These are phyloP conservation scores for Eurystomus gularis DNA, from an alignment of 2,113 vertebrate species.

Conservation along the genomic window DNA sequence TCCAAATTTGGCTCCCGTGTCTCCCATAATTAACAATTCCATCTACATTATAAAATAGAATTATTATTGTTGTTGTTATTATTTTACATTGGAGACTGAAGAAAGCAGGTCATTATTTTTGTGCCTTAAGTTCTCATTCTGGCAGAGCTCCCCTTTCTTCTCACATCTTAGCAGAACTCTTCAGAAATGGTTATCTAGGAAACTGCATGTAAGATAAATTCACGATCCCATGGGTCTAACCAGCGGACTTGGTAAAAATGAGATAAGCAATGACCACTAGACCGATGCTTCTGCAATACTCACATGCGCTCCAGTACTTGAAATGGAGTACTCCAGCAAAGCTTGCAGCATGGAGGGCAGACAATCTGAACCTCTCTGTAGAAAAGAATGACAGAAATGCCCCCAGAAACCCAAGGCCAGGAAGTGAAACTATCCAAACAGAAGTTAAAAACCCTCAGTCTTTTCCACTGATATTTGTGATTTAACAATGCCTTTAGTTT, in stretches of 20 bases:
- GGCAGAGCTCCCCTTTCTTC: background rate
- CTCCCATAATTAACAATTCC: background rate
- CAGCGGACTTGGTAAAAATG: background rate
- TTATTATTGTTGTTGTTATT: background rate
- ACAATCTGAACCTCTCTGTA: background rate
- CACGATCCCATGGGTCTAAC: background rate
- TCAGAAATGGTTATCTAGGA: background rate
- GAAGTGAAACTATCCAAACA: background rate
- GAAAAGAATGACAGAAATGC: background rate
- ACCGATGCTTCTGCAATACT: background rate
- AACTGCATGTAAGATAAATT: background rate
- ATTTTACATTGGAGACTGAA: background rate
- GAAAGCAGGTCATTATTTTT: background rate
- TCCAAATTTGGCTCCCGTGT: background rate
- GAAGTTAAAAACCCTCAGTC: background rate
- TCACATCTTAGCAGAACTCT: background rate
- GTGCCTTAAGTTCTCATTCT: background rate
- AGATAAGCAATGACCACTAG: background rate
- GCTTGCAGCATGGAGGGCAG: background rate
- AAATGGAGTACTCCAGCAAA: background rate
- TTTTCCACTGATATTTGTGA: background rate
- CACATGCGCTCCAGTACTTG: background rate
- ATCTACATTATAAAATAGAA: background rate
- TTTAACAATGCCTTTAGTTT: background rate
- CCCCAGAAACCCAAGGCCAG: background rate